Base-by-base conservation (phyloP, 2,113 vertebrate genomes). In the Ursus arctos region DNA sequence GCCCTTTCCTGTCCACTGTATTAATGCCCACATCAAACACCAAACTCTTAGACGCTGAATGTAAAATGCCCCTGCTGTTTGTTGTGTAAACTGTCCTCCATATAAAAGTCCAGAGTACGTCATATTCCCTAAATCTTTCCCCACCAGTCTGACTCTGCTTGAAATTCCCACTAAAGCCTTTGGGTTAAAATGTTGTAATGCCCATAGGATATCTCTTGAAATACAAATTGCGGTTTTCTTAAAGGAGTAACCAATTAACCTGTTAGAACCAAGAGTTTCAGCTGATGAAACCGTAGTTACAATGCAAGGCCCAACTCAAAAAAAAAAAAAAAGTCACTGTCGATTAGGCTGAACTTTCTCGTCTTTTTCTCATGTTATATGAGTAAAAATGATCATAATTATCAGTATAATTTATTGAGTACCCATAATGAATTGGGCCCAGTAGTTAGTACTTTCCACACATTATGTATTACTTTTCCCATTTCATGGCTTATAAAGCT, bases 1-100 rank as follows among this genome's bases (percentile, higher is more conserved):
- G 31, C 9, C 61, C 16, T 90, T 92, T 92, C 40, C 83, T 87
- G 31, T 43, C 31, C 67, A 83, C 33, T 90, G 40, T 28, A 51
- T 89, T 67, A 88, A 86, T 92, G 47, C 22, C 85, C 59, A 93
- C 33, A 57, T 87, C 77, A 95, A 53, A 91, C 72, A 95, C 28
- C 43, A 71, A 79, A 89, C 47, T 92, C 93, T 57, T 71, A 82
- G 80, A 91, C 28, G 77, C 67, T 93, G 61, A 89, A 77, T 72
- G 8, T 51, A 77, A 93, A 88, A 65, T 49, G 2, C 26, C 36
- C 89, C 6, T 19, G 22, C 71, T 89, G 21, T 79, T 71, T 97
- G 10, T 72, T 51, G 79, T 14, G 7, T 47, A 92, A 72, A n/a
- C 72, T 72, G 40, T 95, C 28, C 15, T 40, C 31, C 53, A 53